phyloP scores from a whole-genome alignment of 2,888 invertebrate species.

The Eutolmus rufibarbis region DNA sequence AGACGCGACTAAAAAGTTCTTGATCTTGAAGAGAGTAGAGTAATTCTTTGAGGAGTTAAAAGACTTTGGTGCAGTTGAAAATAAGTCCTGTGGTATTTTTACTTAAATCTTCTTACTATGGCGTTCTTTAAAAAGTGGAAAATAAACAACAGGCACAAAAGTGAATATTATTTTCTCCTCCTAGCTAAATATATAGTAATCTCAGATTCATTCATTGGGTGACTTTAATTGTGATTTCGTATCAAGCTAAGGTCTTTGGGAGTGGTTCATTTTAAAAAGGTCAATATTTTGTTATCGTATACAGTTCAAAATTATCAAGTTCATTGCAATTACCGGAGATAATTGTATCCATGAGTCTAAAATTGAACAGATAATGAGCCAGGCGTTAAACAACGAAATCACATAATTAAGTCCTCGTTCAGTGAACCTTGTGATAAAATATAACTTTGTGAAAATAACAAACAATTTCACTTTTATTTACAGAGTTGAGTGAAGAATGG shows the following conservation, averaged over 20 bases:
- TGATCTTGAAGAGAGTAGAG: not conserved
- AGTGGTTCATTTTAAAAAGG: not conserved
- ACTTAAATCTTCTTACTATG: not conserved
- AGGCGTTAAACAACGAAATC: not conserved
- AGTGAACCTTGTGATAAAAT: not conserved
- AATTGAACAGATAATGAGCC: not conserved
- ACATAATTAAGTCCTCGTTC: not conserved
- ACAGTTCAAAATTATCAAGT: not conserved
- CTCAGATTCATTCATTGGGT: not conserved
- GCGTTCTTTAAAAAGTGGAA: constrained; percentile 32
- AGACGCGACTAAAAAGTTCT: not conserved
- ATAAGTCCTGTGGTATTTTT: not conserved
- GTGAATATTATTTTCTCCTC: constrained; percentile 11
- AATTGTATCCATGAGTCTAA: not conserved
- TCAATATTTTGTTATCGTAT: not conserved
- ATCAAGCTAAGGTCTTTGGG: not conserved
- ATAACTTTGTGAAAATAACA: not conserved
- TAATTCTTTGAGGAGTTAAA: not conserved
- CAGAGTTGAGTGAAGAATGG: constrained; percentile 51
- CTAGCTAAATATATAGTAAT: not conserved
- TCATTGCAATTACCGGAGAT: constrained; percentile 10
- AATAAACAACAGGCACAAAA: constrained; percentile 24
- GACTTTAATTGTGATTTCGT: not conserved
- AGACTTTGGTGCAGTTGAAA: not conserved
- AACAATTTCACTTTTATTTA: constrained; percentile 22